Conservation (phyloP, 2,113 vertebrate species). For the rabbit (Oryctolagus cuniculus) region DNA sequence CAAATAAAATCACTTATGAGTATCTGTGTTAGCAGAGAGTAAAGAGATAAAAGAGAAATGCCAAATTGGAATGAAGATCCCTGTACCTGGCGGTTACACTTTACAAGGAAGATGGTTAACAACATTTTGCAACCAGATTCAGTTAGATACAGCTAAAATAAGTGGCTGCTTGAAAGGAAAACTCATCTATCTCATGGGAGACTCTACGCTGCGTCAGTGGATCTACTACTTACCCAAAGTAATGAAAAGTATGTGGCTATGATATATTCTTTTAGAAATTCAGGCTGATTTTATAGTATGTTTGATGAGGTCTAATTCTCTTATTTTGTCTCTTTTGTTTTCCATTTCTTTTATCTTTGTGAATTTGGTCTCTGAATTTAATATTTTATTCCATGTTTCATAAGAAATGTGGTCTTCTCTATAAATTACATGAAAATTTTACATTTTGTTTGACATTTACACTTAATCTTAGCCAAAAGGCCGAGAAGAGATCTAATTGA, state of each 20-base stretch:
- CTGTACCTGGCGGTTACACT: slow-evolving; percentile 65
- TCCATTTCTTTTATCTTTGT: neutral
- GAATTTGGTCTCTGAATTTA: slow-evolving; percentile 12
- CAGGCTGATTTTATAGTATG: neutral
- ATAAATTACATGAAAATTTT: slow-evolving; percentile 12
- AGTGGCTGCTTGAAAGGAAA: slow-evolving; percentile 75
- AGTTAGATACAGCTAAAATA: slow-evolving; percentile 50
- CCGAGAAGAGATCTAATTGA: neutral
- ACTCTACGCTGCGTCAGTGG: slow-evolving; percentile 69
- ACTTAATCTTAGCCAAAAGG: too few relatives aligned
- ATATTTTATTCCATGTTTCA: neutral
- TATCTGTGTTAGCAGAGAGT: slow-evolving; percentile 31
- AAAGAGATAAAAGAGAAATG: slow-evolving; percentile 47
- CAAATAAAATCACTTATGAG: neutral
- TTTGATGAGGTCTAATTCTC: slow-evolving; percentile 4
- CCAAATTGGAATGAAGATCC: slow-evolving; percentile 25
- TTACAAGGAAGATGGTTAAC: slow-evolving; percentile 63
- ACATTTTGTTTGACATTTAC: neutral
- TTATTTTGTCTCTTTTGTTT: neutral
- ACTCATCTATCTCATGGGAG: slow-evolving; percentile 78
- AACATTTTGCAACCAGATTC: slow-evolving; percentile 50
- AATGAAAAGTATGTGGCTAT: slow-evolving; percentile 67
- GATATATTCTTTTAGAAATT: neutral
- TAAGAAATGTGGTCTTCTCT: neutral
- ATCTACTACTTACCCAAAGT: slow-evolving; percentile 59